A percentile compares a stretch with the other conserved stretches of the same genome.
Evolutionary conservation across 1,140 invertebrate genomes (phyloP).

Genomic region (Pogonomyrmex barbatus): DNA sequence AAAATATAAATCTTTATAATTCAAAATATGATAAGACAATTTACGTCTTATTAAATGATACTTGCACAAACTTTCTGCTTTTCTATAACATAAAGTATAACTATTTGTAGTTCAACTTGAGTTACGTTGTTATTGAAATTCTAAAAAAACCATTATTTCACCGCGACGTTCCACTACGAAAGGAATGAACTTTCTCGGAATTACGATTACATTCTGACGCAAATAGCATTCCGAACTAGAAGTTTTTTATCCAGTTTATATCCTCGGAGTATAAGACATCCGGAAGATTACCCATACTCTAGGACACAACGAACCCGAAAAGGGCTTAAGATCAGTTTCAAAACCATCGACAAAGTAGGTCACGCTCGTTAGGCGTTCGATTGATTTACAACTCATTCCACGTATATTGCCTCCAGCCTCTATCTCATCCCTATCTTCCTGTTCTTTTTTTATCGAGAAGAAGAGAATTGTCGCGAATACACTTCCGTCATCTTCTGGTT

Average conservation of each 20-base stretch:
- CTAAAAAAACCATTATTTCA: slow-evolving; percentile 9
- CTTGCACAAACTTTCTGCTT: not conserved
- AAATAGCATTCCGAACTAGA: slow-evolving; percentile 14
- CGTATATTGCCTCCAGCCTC: not conserved
- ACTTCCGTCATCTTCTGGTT: slow-evolving; percentile 32
- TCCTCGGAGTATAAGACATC: not conserved
- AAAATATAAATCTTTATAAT: slow-evolving; percentile 14
- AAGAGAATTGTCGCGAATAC: slow-evolving; percentile 35
- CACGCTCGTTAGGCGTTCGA: slow-evolving; percentile 73
- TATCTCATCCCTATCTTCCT: not conserved
- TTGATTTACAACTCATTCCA: slow-evolving; percentile 72
- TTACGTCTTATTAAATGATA: not conserved
- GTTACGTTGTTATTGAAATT: slow-evolving; percentile 14
- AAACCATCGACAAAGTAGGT: slow-evolving; percentile 70
- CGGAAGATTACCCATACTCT: slow-evolving; percentile 48
- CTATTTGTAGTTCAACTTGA: not conserved
- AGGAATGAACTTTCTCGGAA: slow-evolving; percentile 24
- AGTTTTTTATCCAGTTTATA: slow-evolving; percentile 20
- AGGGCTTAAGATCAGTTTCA: slow-evolving; percentile 56
- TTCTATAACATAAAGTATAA: not conserved
- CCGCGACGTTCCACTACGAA: not conserved
- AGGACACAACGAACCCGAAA: slow-evolving; percentile 41
- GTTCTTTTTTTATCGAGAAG: not conserved
- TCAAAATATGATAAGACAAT: not conserved
- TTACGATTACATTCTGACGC: slow-evolving; percentile 38